A percentile compares a stretch with the other conserved stretches of the same genome.
Conservation (phyloP, 1,140 invertebrate genomes). For the Lasaia peninsularis region DNA sequence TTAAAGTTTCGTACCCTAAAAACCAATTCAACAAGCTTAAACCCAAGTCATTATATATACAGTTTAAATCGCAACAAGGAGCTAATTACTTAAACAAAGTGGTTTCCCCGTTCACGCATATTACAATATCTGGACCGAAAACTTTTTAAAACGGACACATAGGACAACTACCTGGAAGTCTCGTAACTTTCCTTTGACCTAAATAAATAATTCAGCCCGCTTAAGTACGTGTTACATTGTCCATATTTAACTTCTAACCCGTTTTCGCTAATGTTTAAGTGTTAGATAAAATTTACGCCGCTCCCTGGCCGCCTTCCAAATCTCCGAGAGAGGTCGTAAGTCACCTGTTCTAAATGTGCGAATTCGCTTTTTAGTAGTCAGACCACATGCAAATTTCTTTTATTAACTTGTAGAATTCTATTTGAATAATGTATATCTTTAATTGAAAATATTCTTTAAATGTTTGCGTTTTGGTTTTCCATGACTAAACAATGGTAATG, state of each 20-base stretch:
- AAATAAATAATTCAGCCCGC: conserved; percentile 40
- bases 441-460: conserved; percentile 4
- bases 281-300: conserved; percentile 48
- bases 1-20: no score
- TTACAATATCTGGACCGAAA: background rate
- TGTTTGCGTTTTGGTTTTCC: background rate
- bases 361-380: conserved; percentile 35
- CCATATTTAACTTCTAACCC: conserved; percentile 54
- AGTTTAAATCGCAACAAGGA: background rate
- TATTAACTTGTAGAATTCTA: conserved; percentile 17
- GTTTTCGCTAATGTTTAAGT: conserved; percentile 39
- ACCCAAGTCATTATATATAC: no score
- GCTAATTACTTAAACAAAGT: background rate
- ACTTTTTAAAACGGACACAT: background rate
- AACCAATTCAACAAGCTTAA: no score
- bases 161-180: conserved; percentile 5
- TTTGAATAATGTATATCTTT: conserved; percentile 15
- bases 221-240: conserved; percentile 32
- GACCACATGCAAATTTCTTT: conserved; percentile 20
- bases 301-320: conserved; percentile 47
- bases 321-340: conserved; percentile 41
- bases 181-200: conserved; percentile 26
- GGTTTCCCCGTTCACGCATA: background rate
- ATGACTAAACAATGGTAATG: no score
- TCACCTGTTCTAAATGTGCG: conserved; percentile 49